These are phyloP conservation scores for Cebidichthys violaceus DNA, from an alignment of 2,113 vertebrate genomes.

Conservation along the genomic window DNA sequence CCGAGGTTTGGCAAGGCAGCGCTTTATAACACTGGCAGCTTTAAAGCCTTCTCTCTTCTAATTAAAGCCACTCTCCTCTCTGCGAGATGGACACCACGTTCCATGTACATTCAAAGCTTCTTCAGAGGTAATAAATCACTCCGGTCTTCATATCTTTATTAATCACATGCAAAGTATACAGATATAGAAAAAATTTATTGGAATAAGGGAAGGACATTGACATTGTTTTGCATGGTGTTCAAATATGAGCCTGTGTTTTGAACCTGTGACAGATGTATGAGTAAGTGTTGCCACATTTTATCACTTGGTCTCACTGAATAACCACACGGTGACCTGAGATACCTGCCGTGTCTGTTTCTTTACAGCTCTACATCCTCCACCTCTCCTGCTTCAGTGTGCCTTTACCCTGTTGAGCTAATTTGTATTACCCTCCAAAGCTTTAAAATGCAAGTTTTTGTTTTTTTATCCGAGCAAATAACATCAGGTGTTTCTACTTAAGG, in stretches of 20 bases:
- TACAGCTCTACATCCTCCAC: conserved; percentile 12
- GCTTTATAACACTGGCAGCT: conserved; percentile 71
- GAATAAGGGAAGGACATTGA: background rate
- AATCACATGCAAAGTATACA: conserved; percentile 3
- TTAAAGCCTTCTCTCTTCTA: conserved; percentile 72
- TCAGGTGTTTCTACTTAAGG: conserved; percentile 70
- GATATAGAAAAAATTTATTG: background rate
- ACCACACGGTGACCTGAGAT: conserved; percentile 31
- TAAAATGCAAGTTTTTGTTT: conserved; percentile 24
- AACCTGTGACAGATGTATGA: conserved; percentile 11
- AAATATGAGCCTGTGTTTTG: background rate
- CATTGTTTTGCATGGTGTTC: background rate
- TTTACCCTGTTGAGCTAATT: too few species aligned
- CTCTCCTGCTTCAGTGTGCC: background rate
- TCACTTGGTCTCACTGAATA: conserved; percentile 28
- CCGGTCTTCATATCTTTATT: conserved; percentile 20
- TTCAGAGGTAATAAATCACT: conserved; percentile 46
- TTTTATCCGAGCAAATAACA: conserved; percentile 39
- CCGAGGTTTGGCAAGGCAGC: conserved; percentile 62
- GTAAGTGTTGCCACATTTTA: conserved; percentile 14
- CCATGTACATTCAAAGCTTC: conserved; percentile 39
- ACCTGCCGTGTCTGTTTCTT: conserved; percentile 34
- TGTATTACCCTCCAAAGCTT: conserved; percentile 19
- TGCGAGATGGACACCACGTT: conserved; percentile 42
- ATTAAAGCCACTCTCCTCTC: conserved; percentile 66